phyloP scores from a whole-genome alignment of 2,113 vertebrate species.

The Polyodon spathula region DNA sequence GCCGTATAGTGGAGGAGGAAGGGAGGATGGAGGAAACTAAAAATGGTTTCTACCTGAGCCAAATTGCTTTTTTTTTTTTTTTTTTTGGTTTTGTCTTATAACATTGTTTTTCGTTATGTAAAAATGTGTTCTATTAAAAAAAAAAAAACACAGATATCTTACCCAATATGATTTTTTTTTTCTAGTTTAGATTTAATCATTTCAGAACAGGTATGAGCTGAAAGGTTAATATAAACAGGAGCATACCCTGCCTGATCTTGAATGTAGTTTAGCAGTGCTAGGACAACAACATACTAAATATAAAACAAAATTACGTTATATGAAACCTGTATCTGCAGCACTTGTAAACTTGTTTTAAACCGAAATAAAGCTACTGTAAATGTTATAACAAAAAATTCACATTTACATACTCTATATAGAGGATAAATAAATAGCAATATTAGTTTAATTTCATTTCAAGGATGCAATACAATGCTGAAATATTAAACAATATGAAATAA shows the following conservation, averaged over 20 bases:
- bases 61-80: too few species aligned
- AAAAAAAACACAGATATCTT: slow-evolving; percentile 11
- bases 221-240: slow-evolving; percentile 73
- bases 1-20: too few species aligned
- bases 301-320: too few species aligned
- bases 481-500: neutral
- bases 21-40: too few species aligned
- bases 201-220: slow-evolving; percentile 70
- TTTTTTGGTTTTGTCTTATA: too few species aligned
- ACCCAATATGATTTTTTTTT: slow-evolving; percentile 72
- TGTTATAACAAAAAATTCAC: neutral
- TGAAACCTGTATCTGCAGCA: too few species aligned
- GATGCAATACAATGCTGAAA: too few species aligned
- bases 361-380: too few species aligned
- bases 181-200: slow-evolving; percentile 78
- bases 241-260: slow-evolving; percentile 64
- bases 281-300: slow-evolving; percentile 63
- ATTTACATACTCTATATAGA: slow-evolving; percentile 2
- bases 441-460: too few species aligned
- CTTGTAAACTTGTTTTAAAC: too few species aligned
- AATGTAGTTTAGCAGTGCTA: slow-evolving; percentile 59
- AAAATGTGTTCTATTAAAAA: neutral
- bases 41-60: too few species aligned
- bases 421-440: neutral
- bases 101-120: too few species aligned